These are phyloP conservation scores for Archilochus colubris DNA, from an alignment of 2,113 vertebrate species.

Conservation along the genomic window DNA sequence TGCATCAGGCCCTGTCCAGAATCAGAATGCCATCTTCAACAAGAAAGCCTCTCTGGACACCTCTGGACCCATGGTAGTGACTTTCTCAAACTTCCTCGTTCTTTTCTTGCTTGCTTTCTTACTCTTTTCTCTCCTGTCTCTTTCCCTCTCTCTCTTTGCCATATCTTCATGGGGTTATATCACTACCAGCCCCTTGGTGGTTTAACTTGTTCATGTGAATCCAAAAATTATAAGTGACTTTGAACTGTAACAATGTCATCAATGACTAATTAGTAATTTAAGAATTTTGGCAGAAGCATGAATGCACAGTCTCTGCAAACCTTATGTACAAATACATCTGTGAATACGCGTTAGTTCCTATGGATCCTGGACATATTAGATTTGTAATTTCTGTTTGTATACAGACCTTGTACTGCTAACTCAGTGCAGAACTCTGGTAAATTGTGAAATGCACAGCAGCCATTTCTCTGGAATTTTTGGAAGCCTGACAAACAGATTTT, in stretches of 20 bases:
- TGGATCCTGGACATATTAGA: not conserved
- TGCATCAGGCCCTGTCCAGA: too few species aligned
- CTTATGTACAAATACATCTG: not conserved
- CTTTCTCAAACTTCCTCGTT: too few species aligned
- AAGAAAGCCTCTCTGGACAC: too few species aligned
- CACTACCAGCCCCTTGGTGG: too few species aligned
- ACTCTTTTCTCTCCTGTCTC: too few species aligned
- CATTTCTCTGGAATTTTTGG: not conserved
- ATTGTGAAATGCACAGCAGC: not conserved
- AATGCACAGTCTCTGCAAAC: not conserved
- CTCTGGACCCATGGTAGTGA: too few species aligned
- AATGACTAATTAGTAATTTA: not conserved
- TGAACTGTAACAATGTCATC: not conserved
- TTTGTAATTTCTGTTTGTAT: not conserved
- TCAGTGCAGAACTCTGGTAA: not conserved
- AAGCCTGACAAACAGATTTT: not conserved
- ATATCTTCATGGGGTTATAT: too few species aligned
- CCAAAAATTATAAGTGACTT: too few species aligned
- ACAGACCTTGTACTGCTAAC: not conserved
- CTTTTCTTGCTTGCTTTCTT: too few species aligned
- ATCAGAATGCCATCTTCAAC: too few species aligned
- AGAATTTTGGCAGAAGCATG: not conserved
- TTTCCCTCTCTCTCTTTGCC: too few species aligned
- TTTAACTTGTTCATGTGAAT: too few species aligned
- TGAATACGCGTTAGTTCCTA: not conserved